phyloP scores from a whole-genome alignment of 2,888 invertebrate species.

The Camponotus fellah region DNA sequence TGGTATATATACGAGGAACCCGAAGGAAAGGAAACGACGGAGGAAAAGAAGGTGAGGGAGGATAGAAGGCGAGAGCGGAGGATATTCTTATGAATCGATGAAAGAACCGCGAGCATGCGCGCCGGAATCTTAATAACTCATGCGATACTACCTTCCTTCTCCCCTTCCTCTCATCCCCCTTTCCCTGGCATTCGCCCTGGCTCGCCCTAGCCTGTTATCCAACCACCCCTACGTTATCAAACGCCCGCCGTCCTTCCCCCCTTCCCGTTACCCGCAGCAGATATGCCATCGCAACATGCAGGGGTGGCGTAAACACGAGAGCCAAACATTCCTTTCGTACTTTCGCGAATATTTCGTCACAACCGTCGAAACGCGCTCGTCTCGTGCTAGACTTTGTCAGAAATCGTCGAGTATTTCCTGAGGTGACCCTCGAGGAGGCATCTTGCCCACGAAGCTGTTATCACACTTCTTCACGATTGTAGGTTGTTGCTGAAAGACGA shows the following conservation, averaged over 20 bases:
- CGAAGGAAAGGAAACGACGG: constrained; percentile 61
- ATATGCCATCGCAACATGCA: constrained; percentile 75
- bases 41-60: constrained; percentile 47
- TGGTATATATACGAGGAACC: constrained; percentile 27
- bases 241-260: constrained; percentile 31
- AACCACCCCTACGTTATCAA: constrained; percentile 69
- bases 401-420: not conserved
- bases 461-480: not conserved
- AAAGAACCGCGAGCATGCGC: constrained; percentile 84
- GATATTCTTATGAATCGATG: constrained; percentile 84
- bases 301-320: constrained; percentile 68
- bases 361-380: not conserved
- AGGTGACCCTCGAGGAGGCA: not conserved
- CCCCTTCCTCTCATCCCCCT: not conserved
- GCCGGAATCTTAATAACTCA: constrained; percentile 84
- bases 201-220: constrained; percentile 47
- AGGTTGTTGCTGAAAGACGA: not conserved
- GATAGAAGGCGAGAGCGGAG: constrained; percentile 77
- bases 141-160: constrained; percentile 75
- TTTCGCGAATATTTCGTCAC: constrained; percentile 40
- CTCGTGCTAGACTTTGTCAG: not conserved
- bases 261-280: constrained; percentile 55
- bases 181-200: constrained; percentile 66
- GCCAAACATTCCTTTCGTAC: constrained; percentile 70
- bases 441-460: not conserved